Evolutionary conservation across 2,888 invertebrate species (phyloP).

Genomic region (Nemotelus pantherinus): DNA sequence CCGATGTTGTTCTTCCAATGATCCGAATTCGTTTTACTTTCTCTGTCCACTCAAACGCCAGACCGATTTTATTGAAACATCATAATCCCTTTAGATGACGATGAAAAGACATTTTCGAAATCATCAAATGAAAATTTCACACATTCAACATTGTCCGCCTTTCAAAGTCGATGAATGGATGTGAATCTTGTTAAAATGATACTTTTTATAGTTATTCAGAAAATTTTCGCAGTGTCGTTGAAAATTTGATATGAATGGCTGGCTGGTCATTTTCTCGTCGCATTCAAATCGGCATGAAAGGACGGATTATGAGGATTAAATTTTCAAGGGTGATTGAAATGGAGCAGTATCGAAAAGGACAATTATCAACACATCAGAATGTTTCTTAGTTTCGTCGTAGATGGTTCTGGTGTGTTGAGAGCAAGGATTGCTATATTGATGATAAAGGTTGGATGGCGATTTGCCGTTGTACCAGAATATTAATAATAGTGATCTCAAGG

Average conservation of each 20-base stretch:
- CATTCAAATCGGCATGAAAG: background rate
- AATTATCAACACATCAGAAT: conserved; percentile 2
- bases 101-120: no score
- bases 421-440: no score
- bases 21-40: background rate
- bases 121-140: conserved; percentile 15
- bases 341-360: background rate
- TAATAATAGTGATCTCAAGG: no score
- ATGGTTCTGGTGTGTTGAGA: no score
- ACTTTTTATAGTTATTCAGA: conserved; percentile 32
- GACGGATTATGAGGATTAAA: conserved; percentile 41
- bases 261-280: conserved; percentile 6
- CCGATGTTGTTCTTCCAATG: background rate
- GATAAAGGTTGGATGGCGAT: no score
- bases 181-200: conserved; percentile 50
- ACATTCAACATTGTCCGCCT: conserved; percentile 1
- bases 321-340: background rate
- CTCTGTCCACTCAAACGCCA: no score
- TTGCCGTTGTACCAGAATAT: no score
- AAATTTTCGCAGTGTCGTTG: background rate
- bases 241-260: background rate
- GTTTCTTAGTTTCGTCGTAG: no score
- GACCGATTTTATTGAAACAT: no score
- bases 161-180: background rate
- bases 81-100: no score